A percentile compares a stretch with the other conserved stretches of the same genome.
These are phyloP conservation scores for Danaus chrysippus DNA, from an alignment of 2,888 invertebrate species.

Conservation along the genomic window DNA sequence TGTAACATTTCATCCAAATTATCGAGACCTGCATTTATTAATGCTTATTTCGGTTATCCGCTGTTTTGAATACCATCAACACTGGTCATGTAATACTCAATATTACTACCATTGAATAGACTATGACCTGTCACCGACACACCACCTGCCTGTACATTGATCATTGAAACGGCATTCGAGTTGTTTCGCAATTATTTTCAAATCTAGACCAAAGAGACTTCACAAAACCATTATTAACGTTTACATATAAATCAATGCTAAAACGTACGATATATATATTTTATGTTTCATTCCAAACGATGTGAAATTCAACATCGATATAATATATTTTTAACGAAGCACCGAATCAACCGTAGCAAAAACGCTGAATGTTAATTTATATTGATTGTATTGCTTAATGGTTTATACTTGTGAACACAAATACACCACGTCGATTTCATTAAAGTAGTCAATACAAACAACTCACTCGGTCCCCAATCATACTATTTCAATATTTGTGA, in stretches of 20 bases:
- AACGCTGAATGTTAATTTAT: constrained; percentile 1
- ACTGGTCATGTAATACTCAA: constrained; percentile 29
- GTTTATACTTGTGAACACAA: constrained; percentile 8
- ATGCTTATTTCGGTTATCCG: constrained; percentile 6
- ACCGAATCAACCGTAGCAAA: background rate
- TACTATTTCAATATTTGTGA: constrained; percentile 52
- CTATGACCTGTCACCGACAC: constrained; percentile 49
- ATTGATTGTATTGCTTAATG: constrained; percentile 9
- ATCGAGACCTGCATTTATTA: constrained; percentile 11
- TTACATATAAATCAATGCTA: background rate
- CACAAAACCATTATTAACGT: constrained; percentile 12
- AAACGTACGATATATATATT: background rate
- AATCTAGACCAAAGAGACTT: constrained; percentile 33
- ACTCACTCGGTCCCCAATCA: constrained; percentile 39
- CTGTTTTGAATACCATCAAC: constrained; percentile 22
- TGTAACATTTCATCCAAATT: constrained; percentile 16
- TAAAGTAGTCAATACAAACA: constrained; percentile 12
- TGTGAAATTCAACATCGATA: too few relatives aligned
- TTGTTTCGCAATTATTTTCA: constrained; percentile 44
- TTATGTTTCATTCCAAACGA: background rate
- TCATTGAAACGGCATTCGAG: constrained; percentile 58
- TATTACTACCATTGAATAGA: constrained; percentile 40
- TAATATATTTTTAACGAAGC: too few relatives aligned
- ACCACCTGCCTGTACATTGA: constrained; percentile 50
- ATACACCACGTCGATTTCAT: constrained; percentile 8